Conservation (phyloP, 2,888 invertebrate species). For the Hirtodrosophila confusa region DNA sequence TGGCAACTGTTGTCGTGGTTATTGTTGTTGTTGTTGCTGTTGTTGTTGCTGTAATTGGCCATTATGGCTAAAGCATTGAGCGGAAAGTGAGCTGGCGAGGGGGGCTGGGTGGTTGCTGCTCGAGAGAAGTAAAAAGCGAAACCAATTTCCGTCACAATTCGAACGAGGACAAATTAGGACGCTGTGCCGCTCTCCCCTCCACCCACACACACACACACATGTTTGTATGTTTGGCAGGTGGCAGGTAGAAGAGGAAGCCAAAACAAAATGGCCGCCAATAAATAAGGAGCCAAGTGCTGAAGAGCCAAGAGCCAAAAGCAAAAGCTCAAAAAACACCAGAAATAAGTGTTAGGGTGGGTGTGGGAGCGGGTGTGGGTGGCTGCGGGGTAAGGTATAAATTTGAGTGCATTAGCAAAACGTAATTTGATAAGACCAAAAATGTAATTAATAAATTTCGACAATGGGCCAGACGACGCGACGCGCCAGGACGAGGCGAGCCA, state of each 20-base stretch:
- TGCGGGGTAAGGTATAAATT: constrained; percentile 73
- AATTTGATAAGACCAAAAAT: constrained; percentile 83
- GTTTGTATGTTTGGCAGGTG: constrained; percentile 28
- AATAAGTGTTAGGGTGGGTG: neutral
- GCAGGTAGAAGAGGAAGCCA: constrained; percentile 27
- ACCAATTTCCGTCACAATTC: constrained; percentile 79
- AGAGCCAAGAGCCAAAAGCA: constrained; percentile 45
- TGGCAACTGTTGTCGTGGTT: constrained; percentile 16
- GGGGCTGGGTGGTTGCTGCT: neutral
- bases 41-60: constrained; percentile 68
- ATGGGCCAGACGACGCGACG: constrained; percentile 27
- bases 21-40: constrained; percentile 32
- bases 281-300: constrained; percentile 50
- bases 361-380: neutral
- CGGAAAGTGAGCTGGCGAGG: constrained; percentile 16
- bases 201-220: constrained; percentile 18
- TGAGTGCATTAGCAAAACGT: constrained; percentile 82
- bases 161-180: constrained; percentile 74
- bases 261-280: constrained; percentile 78
- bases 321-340: constrained; percentile 67
- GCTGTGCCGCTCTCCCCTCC: constrained; percentile 1
- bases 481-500: constrained; percentile 1
- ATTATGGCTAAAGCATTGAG: constrained; percentile 49
- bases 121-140: constrained; percentile 52
- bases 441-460: constrained; percentile 83